phyloP scores from a whole-genome alignment of 2,113 vertebrate genomes.

The Boulengeromyrus knoepffleri region DNA sequence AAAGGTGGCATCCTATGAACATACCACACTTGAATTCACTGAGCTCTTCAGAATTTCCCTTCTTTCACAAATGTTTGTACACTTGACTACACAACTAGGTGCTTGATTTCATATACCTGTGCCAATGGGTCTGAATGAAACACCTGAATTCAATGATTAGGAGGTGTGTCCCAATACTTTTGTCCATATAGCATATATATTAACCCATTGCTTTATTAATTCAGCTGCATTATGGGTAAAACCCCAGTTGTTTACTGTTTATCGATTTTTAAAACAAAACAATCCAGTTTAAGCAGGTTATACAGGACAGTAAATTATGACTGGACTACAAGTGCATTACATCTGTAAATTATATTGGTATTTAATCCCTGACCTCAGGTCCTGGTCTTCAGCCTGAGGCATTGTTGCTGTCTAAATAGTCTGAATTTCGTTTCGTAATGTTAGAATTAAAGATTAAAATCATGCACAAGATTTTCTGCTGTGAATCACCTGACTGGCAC shows the following conservation, averaged over 20 bases:
- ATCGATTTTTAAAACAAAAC: background rate
- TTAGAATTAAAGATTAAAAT: background rate
- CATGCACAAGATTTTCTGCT: background rate
- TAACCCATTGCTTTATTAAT: background rate
- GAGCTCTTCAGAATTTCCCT: background rate
- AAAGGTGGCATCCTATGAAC: background rate
- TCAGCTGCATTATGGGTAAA: background rate
- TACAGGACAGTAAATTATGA: background rate
- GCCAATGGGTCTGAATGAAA: too few species aligned
- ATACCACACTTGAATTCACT: background rate
- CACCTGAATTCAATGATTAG: too few species aligned
- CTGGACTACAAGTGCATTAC: background rate
- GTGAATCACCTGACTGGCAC: background rate
- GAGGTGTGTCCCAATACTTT: too few species aligned
- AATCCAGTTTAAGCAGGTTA: background rate
- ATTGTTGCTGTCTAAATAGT: background rate
- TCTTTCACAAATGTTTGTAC: background rate
- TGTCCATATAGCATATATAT: background rate
- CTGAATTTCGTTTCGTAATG: background rate
- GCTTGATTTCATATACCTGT: background rate
- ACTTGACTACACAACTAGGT: background rate
- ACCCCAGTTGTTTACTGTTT: background rate
- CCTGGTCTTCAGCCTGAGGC: background rate
- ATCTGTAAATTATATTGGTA: background rate
- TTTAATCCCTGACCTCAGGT: background rate